Base-by-base conservation (phyloP, 2,888 invertebrate species). In the Nemoura dubitans region DNA sequence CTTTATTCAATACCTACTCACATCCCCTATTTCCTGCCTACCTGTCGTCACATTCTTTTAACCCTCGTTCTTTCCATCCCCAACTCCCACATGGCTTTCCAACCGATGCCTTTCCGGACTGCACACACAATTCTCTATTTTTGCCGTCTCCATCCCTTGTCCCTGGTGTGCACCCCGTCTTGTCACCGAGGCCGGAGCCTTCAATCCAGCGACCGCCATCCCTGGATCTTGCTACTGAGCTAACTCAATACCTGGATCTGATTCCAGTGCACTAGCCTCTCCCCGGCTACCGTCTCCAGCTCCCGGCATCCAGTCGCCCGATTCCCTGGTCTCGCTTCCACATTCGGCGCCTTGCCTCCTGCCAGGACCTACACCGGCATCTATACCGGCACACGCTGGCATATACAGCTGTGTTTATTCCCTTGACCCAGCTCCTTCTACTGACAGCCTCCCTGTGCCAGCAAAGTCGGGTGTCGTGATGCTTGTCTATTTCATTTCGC, bases 61-160 rank as follows among this genome's bases (percentile, higher is more conserved):
- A 78, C 78, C 78, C 78, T 59, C 59, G 26, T 42, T n/a, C 43
- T 42, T 43, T 42, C 36, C 16, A 83, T 83, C 42, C 42, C 83
- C 42, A 42, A 42, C 43, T 83, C 42, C 42, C 36, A 42, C 26
- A 42, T 83, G 83, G 82, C 82, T 82, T 82, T 82, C 82, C 28
- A 26, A 21, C 29, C 82, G 82, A 82, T 36, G 26, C 82, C 30
- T 78, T 78, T 78, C 78, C 78, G 26, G 30, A 82, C 30, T 28
- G 29, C 82, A 26, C 82, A 26, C 29, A 82, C 29, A 29, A 82
- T 82, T 82, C 82, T 82, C 29, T 82, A 82, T 82, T 82, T 82
- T 29, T 28, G 7, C 30, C 30, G 82, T 36, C 30, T 30, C 42
- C 25, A 42, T 26, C n/a, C 42, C 25, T 21, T 25, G 42, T 83